A percentile compares a stretch with the other conserved stretches of the same genome.
phyloP scores from a whole-genome alignment of 2,797 vertebrate genomes.

The Malacoraja senta region DNA sequence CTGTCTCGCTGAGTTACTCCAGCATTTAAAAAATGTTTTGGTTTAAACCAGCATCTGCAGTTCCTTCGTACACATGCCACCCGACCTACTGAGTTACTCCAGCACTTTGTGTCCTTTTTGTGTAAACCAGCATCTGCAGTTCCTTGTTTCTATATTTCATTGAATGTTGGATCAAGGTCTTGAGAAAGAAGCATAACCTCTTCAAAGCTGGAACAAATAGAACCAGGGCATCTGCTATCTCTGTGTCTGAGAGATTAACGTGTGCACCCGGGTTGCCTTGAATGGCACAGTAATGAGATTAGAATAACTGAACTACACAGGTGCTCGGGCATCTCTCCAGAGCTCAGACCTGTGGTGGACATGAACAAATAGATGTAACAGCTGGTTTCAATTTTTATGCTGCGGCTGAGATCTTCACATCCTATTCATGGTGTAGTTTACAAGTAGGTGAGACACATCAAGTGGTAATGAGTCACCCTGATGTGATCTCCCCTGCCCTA shows the following conservation, averaged over 20 bases:
- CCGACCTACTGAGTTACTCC: too few species aligned
- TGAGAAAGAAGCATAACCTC: background rate
- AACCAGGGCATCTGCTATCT: background rate
- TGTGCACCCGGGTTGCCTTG: too few species aligned
- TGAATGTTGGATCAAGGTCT: conserved; percentile 9
- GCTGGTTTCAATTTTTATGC: conserved; percentile 21
- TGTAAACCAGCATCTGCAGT: too few species aligned
- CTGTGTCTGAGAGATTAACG: background rate
- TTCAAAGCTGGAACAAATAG: conserved; percentile 18
- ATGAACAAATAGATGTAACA: background rate
- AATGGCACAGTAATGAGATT: background rate
- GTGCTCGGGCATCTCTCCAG: background rate
- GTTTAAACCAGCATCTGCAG: too few species aligned
- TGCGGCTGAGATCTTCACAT: background rate
- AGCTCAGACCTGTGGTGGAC: background rate
- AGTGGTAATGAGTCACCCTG: conserved; percentile 34
- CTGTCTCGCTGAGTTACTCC: too few species aligned
- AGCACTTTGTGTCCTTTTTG: too few species aligned
- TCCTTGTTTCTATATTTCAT: background rate
- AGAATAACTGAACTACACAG: conserved; percentile 4
- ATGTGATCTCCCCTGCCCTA: background rate
- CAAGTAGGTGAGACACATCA: conserved; percentile 29
- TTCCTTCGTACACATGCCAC: too few species aligned
- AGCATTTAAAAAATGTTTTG: too few species aligned
- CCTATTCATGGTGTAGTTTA: background rate